A percentile compares a stretch with the other conserved stretches of the same genome.
These are phyloP conservation scores for Tamandua tetradactyla DNA, from an alignment of 2,797 vertebrate species.

Conservation along the genomic window DNA sequence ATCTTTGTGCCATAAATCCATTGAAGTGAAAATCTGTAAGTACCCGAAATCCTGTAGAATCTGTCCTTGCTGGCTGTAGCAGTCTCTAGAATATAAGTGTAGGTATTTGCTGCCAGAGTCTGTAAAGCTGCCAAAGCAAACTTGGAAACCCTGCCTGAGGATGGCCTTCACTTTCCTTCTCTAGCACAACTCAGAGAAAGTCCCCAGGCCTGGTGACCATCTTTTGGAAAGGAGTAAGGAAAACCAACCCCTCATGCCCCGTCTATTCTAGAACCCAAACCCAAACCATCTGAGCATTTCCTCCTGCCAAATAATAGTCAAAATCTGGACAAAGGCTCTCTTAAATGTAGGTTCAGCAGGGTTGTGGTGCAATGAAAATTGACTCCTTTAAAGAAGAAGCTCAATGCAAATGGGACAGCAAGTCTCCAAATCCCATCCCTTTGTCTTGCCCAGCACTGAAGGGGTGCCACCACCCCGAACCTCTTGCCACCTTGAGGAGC, in stretches of 20 bases:
- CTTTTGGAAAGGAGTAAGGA: slow-evolving; percentile 36
- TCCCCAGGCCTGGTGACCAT: background rate
- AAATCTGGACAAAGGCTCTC: background rate
- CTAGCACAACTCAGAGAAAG: background rate
- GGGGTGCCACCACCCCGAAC: fast-evolving
- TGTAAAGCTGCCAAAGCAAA: slow-evolving; percentile 52
- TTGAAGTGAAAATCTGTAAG: background rate
- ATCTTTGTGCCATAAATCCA: background rate
- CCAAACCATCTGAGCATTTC: background rate
- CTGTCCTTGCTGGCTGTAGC: background rate
- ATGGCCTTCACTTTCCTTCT: background rate
- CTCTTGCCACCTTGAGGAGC: fast-evolving
- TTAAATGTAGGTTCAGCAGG: background rate
- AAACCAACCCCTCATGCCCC: slow-evolving; percentile 37
- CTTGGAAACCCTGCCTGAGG: background rate
- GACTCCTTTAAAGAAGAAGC: background rate
- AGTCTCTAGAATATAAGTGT: slow-evolving; percentile 6
- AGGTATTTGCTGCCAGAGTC: background rate
- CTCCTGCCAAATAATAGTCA: background rate
- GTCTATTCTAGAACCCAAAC: background rate
- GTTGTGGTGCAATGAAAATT: background rate
- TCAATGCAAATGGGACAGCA: fast-evolving
- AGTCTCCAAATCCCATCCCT: background rate
- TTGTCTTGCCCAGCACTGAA: fast-evolving
- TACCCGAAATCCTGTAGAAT: background rate